Conservation (phyloP, 2,797 vertebrate genomes). For the Furcifer pardalis region DNA sequence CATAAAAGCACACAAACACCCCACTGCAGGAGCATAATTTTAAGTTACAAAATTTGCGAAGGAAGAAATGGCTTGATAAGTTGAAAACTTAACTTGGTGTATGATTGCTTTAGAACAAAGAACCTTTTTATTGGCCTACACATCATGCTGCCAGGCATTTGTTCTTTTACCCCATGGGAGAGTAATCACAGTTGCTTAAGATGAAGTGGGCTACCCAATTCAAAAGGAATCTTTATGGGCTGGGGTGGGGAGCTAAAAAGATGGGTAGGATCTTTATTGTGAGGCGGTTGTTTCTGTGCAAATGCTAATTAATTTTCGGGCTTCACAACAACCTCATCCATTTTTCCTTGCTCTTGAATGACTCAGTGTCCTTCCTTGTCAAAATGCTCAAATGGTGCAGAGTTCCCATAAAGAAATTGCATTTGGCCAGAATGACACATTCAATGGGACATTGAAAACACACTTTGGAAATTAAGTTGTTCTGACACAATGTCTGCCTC, state of each 20-base stretch:
- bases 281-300: background rate
- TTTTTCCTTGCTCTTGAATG: background rate
- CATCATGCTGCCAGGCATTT: slow-evolving; percentile 35
- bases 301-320: background rate
- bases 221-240: slow-evolving; percentile 27
- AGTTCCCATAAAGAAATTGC: background rate
- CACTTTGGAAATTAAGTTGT: background rate
- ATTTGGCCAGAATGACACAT: background rate
- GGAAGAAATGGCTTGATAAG: background rate
- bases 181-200: slow-evolving; percentile 53
- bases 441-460: background rate
- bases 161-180: slow-evolving; percentile 46
- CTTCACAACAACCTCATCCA: background rate
- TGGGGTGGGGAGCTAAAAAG: background rate
- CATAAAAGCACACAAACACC: slow-evolving; percentile 34
- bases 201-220: slow-evolving; percentile 60
- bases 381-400: background rate
- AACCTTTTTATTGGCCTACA: slow-evolving; percentile 35
- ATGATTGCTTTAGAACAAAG: slow-evolving; percentile 32
- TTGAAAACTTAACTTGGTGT: slow-evolving; percentile 29
- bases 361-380: background rate
- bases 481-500: background rate
- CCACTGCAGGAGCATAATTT: slow-evolving; percentile 20
- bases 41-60: slow-evolving; percentile 34
- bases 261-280: slow-evolving; percentile 7